phyloP scores from a whole-genome alignment of 2,888 invertebrate genomes.

The Lasioglossum villosulum region DNA sequence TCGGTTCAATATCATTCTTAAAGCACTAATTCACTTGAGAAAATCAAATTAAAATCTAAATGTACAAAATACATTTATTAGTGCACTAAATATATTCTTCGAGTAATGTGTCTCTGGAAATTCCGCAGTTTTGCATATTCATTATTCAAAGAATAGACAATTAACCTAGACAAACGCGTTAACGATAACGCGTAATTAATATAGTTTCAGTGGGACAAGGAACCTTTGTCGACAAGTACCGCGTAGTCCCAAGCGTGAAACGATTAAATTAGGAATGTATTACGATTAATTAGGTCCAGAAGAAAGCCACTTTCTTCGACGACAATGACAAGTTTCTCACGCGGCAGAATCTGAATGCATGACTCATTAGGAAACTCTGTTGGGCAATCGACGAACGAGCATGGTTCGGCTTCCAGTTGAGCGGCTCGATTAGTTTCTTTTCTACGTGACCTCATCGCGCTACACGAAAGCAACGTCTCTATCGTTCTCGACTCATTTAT shows the following conservation, averaged over 20 bases:
- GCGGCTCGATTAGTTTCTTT: conserved; percentile 8
- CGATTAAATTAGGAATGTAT: background rate
- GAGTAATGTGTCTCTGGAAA: background rate
- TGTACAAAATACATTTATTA: too few species aligned
- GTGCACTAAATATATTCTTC: background rate
- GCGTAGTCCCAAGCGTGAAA: background rate
- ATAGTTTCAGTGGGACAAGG: background rate
- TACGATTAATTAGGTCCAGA: background rate
- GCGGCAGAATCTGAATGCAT: background rate
- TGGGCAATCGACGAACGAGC: background rate
- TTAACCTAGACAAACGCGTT: background rate
- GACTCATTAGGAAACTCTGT: conserved; percentile 11
- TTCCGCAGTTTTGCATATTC: background rate
- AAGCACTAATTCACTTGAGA: background rate
- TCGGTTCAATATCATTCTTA: background rate
- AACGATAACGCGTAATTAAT: background rate
- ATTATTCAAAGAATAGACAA: background rate
- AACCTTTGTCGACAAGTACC: background rate
- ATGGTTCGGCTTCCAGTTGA: background rate
- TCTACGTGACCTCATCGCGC: conserved; percentile 10
- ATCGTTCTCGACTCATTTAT: background rate
- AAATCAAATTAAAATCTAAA: background rate
- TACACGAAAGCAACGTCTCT: conserved; percentile 4
- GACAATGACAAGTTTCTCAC: background rate
- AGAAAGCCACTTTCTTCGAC: background rate